A percentile compares a stretch with the other conserved stretches of the same genome.
Evolutionary conservation across 2,113 vertebrate genomes (phyloP).

Genomic region (Melanotaenia duboulayi): DNA sequence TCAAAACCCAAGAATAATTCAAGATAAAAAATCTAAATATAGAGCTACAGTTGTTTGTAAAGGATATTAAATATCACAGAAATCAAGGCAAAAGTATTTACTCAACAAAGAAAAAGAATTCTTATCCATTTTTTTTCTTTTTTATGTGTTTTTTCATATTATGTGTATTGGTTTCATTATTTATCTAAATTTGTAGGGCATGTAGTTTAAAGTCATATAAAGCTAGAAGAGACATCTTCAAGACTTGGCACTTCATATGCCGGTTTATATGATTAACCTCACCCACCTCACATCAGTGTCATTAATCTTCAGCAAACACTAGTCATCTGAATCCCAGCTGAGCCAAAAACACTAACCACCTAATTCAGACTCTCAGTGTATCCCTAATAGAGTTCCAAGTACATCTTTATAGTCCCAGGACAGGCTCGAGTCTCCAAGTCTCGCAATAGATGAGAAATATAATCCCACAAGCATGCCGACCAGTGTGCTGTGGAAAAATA

Average conservation of each 20-base stretch:
- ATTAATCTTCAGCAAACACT: constrained; percentile 56
- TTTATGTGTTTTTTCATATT: too few relatives aligned
- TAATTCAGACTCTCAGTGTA: constrained; percentile 44
- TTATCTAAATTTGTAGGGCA: not conserved
- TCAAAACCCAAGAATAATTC: too few relatives aligned
- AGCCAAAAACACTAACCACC: constrained; percentile 37
- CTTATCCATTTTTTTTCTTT: too few relatives aligned
- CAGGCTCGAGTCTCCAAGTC: constrained; percentile 40
- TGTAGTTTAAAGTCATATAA: constrained; percentile 10
- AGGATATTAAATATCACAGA: too few relatives aligned
- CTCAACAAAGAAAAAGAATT: too few relatives aligned
- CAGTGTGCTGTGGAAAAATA: constrained; percentile 70
- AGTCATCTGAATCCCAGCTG: constrained; percentile 44
- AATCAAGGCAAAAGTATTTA: too few relatives aligned
- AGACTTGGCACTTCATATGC: constrained; percentile 16
- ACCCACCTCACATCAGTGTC: constrained; percentile 35
- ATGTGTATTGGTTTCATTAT: too few relatives aligned
- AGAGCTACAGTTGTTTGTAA: too few relatives aligned
- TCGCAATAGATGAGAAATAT: constrained; percentile 50
- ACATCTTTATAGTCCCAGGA: constrained; percentile 64
- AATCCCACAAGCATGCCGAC: constrained; percentile 58
- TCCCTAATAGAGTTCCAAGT: constrained; percentile 52
- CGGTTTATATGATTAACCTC: constrained; percentile 35
- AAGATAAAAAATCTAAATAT: too few relatives aligned
- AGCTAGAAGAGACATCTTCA: constrained; percentile 14